Percentiles rank a stretch among this genome's conserved stretches.
phyloP scores from a whole-genome alignment of 2,888 invertebrate species.

The Malacosoma neustria region DNA sequence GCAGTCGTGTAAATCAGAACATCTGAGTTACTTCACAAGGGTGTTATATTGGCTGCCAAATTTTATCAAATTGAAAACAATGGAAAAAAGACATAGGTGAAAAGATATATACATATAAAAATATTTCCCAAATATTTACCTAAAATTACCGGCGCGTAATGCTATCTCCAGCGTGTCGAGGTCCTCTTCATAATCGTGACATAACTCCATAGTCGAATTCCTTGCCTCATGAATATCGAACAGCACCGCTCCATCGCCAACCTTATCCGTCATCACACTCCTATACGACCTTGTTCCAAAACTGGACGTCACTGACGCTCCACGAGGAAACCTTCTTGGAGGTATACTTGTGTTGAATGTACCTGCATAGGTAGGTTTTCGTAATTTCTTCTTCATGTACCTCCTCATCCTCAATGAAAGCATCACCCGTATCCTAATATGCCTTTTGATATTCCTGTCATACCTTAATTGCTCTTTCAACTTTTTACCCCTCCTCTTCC shows the following conservation, averaged over 20 bases:
- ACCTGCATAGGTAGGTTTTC: constrained; percentile 29
- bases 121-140: constrained; percentile 44
- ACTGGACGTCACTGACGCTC: constrained; percentile 45
- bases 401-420: constrained; percentile 77
- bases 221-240: constrained; percentile 66
- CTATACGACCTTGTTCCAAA: constrained; percentile 59
- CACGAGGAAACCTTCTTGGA: constrained; percentile 48
- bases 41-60: no score
- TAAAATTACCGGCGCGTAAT: constrained; percentile 70
- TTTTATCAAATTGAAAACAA: no score
- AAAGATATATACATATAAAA: no score
- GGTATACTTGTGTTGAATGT: constrained; percentile 42
- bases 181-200: constrained; percentile 63
- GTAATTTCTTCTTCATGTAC: constrained; percentile 55
- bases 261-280: constrained; percentile 56
- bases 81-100: no score
- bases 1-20: no score
- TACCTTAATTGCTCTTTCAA: constrained; percentile 66
- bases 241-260: constrained; percentile 54
- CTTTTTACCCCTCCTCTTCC: constrained; percentile 41
- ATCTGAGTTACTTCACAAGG: no score
- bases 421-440: constrained; percentile 80
- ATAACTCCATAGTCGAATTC: constrained; percentile 58
- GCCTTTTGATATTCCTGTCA: constrained; percentile 76
- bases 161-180: constrained; percentile 65